Conservation (phyloP, 2,113 vertebrate genomes). For the Psilopogon haemacephalus region DNA sequence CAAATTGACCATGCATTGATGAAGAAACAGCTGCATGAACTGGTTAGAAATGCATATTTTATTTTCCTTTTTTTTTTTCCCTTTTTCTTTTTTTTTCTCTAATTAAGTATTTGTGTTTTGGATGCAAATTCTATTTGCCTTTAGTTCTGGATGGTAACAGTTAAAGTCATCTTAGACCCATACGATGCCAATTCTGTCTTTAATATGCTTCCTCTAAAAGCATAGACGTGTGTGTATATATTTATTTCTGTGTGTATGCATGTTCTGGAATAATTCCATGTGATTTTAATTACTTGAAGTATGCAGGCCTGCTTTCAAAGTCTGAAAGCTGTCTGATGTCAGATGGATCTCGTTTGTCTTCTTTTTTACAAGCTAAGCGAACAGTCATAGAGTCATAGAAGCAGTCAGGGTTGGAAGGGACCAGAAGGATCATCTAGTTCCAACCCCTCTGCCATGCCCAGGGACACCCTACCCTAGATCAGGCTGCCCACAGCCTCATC, state of each 20-base stretch:
- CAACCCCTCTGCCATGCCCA: too few relatives aligned
- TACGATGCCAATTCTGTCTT: neutral
- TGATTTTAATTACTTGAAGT: neutral
- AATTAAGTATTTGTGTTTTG: neutral
- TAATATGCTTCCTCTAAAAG: neutral
- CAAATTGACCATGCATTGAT: neutral
- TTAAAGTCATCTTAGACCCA: neutral
- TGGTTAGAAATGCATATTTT: conserved; percentile 40
- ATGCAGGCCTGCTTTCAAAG: neutral
- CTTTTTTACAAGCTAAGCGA: neutral
- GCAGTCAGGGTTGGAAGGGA: too few relatives aligned
- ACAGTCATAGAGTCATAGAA: too few relatives aligned
- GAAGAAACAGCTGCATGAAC: neutral
- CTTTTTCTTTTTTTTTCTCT: neutral
- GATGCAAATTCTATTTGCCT: neutral
- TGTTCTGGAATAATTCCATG: neutral
- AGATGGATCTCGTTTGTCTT: neutral
- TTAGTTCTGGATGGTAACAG: neutral
- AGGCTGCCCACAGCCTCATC: too few relatives aligned
- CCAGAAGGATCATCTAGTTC: too few relatives aligned
- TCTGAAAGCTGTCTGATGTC: neutral
- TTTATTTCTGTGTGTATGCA: neutral
- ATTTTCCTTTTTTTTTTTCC: fast-evolving
- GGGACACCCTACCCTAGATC: too few relatives aligned
- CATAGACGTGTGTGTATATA: neutral